Evolutionary conservation across 2,888 invertebrate species (phyloP), one percentile per base, ranked within the genome.

Genomic region (Erebia ligea): DNA sequence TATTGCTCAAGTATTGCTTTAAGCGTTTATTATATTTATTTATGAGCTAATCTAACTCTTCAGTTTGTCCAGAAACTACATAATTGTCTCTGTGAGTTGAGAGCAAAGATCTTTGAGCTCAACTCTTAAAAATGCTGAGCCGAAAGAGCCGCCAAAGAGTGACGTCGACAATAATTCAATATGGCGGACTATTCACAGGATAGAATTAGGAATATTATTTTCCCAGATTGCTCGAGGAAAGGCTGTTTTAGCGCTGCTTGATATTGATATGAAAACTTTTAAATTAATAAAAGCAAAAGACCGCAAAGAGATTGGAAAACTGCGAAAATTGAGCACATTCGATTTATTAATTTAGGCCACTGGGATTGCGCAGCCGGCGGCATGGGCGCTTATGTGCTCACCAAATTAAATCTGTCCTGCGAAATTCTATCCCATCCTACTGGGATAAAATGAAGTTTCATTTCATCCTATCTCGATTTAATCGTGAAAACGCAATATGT

Each of bases 261-360:
- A 52, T 19, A 52, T 52, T 52, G 52, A 17, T 17, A 10, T 17
- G 9, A 54, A 54, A 54, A 25, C 11, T 4, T 57, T 57, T 25
- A 10, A 57, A 57, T 13, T 25, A 57, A 56, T 56, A 25, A 57
- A 57, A 57, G 56, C 56, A 57, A 57, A 25, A 57, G 13, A 25
- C 13, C 25, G 56, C 6, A 57, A 57, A 57, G 11, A 21, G 21
- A 57, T 57, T 25, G 56, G 56, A 25, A 57, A 57, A 57, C 56
- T 57, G 56, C 15, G 25, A 57, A 57, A 25, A 57, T 57, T 57
- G 13, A 25, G 25, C 19, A 19, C 25, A 57, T 57, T 57, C 56
- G 25, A 57, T 25, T 21, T 25, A 15, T 13, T 57, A 57, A 57
- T 57, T 57, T 57, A 25, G 56, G 56, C 56, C 21, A 25, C 21